These are phyloP conservation scores for Habroteleia sp. DNA, from an alignment of 2,888 invertebrate genomes.

Conservation along the genomic window DNA sequence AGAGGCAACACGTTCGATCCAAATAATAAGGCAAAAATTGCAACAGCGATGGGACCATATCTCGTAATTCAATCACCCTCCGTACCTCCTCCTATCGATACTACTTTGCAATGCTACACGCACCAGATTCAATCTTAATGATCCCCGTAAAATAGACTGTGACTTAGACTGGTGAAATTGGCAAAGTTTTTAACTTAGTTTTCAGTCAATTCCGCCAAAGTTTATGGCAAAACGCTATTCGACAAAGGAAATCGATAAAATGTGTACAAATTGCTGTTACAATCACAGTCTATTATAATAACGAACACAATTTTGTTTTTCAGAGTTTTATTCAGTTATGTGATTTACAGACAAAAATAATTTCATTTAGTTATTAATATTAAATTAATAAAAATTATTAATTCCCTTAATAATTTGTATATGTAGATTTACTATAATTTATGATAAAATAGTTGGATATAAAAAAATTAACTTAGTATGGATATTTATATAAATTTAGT, in stretches of 20 bases:
- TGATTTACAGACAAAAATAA: neutral
- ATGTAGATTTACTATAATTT: too few relatives aligned
- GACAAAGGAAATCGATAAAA: constrained; percentile 55
- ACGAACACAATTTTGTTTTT: neutral
- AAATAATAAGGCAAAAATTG: constrained; percentile 31
- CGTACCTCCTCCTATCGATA: constrained; percentile 59
- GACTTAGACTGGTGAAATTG: constrained; percentile 58
- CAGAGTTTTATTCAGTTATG: constrained; percentile 5
- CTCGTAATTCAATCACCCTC: constrained; percentile 66
- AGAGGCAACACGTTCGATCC: constrained; percentile 22
- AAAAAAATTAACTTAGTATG: too few relatives aligned
- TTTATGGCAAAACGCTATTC: constrained; percentile 50
- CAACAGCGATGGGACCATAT: constrained; percentile 66
- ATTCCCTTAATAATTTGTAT: too few relatives aligned
- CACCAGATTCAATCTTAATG: constrained; percentile 66
- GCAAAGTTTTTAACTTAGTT: constrained; percentile 60
- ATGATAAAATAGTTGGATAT: too few relatives aligned
- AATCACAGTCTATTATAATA: constrained; percentile 20
- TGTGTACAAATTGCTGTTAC: constrained; percentile 40
- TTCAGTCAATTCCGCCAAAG: constrained; percentile 50
- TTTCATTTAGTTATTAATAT: neutral
- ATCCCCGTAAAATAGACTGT: constrained; percentile 65
- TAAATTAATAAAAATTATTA: constrained; percentile 1
- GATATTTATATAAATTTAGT: too few relatives aligned
- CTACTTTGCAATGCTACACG: constrained; percentile 62